Evolutionary conservation across 1,140 invertebrate genomes (phyloP).

Genomic region (Scaptomyza hsui): DNA sequence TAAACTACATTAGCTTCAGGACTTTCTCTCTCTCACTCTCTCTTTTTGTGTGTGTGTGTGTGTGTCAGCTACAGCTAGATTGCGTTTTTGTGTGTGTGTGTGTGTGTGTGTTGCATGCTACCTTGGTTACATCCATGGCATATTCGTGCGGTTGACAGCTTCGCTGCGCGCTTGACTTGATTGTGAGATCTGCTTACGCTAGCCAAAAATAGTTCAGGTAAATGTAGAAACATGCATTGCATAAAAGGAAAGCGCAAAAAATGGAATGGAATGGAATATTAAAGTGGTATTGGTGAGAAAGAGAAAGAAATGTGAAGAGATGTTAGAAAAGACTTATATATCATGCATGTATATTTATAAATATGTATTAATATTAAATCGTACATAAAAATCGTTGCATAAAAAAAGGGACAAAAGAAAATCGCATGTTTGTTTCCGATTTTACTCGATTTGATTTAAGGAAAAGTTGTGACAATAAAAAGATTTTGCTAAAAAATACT

Average conservation of each 20-base stretch:
- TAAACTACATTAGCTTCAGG: constrained; percentile 74
- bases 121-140: constrained; percentile 11
- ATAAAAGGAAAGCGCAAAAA: background rate
- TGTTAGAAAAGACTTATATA: background rate
- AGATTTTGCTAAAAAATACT: background rate
- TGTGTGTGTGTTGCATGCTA: constrained; percentile 15
- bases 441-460: background rate
- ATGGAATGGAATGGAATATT: constrained; percentile 1
- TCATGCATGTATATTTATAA: too few species aligned
- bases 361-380: too few species aligned
- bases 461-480: background rate
- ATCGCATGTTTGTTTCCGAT: background rate
- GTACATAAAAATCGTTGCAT: too few species aligned
- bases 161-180: constrained; percentile 48
- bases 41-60: background rate
- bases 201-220: constrained; percentile 35
- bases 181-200: constrained; percentile 40
- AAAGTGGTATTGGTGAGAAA: constrained; percentile 40
- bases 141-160: constrained; percentile 70
- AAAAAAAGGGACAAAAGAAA: too few species aligned
- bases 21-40: background rate
- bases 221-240: background rate
- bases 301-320: background rate
- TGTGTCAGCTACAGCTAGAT: constrained; percentile 61
- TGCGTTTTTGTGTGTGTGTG: constrained; percentile 22